Evolutionary conservation across 2,113 vertebrate species (phyloP).

Genomic region (Castor canadensis): DNA sequence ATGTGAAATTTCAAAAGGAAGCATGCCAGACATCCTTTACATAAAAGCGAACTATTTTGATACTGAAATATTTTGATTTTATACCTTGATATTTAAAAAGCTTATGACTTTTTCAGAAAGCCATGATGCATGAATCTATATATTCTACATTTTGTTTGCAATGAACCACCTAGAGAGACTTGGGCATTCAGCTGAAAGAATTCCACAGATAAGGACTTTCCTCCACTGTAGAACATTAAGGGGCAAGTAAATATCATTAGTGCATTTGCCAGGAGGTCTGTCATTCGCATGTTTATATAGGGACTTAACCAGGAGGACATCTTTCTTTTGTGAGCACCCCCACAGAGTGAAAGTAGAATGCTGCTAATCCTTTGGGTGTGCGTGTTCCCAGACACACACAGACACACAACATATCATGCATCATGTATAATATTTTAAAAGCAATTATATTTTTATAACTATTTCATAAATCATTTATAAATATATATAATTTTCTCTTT

Average conservation of each 20-base stretch:
- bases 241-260: background rate
- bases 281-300: background rate
- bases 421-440: background rate
- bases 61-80: background rate
- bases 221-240: background rate
- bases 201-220: background rate
- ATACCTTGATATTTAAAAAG: background rate
- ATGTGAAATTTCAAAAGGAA: background rate
- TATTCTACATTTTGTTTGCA: background rate
- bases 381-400: background rate
- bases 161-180: background rate
- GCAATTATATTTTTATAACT: background rate
- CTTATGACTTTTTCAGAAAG: background rate
- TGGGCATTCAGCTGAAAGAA: background rate
- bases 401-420: background rate
- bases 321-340: background rate
- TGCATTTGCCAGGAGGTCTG: background rate
- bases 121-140: background rate
- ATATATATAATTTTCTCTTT: too few relatives aligned
- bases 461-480: background rate
- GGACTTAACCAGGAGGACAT: background rate
- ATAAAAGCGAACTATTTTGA: constrained; percentile 12
- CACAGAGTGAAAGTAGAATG: background rate
- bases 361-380: background rate
- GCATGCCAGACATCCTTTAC: background rate